phyloP scores from a whole-genome alignment of 2,113 vertebrate species.

The Lophius piscatorius region DNA sequence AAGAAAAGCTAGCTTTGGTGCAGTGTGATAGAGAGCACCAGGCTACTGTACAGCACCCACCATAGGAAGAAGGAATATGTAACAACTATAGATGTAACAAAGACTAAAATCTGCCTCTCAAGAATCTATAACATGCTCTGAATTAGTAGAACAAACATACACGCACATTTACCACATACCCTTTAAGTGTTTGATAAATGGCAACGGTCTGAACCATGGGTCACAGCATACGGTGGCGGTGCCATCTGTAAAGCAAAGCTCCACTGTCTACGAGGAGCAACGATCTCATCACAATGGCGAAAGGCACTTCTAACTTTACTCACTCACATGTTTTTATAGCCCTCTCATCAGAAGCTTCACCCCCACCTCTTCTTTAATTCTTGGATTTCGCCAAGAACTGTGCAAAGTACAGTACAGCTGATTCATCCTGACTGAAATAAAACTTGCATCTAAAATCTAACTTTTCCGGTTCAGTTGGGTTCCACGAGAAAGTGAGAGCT shows the following conservation, averaged over 20 bases:
- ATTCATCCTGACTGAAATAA: constrained; percentile 53
- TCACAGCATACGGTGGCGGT: constrained; percentile 39
- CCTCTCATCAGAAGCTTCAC: constrained; percentile 52
- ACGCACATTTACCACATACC: constrained; percentile 33
- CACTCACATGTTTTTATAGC: constrained; percentile 27
- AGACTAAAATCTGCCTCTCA: constrained; percentile 44
- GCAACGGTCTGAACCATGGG: constrained; percentile 37
- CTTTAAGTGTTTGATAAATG: constrained; percentile 30
- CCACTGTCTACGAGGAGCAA: constrained; percentile 31
- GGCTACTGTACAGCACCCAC: constrained; percentile 49
- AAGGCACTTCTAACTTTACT: constrained; percentile 71
- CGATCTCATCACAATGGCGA: constrained; percentile 47
- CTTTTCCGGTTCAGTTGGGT: constrained; percentile 15
- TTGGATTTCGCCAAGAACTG: constrained; percentile 64
- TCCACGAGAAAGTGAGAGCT: constrained; percentile 5
- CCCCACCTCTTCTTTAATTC: constrained; percentile 46
- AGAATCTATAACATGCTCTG: constrained; percentile 44
- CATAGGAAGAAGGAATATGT: constrained; percentile 55
- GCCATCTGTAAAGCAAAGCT: constrained; percentile 42
- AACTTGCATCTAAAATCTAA: constrained; percentile 17
- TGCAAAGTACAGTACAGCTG: constrained; percentile 65
- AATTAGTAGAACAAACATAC: constrained; percentile 28
- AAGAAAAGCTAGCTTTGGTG: constrained; percentile 41
- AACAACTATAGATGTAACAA: constrained; percentile 62
- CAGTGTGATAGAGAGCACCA: constrained; percentile 44